These are phyloP conservation scores for Antheraea mylitta DNA, from an alignment of 1,140 invertebrate genomes.

Conservation along the genomic window DNA sequence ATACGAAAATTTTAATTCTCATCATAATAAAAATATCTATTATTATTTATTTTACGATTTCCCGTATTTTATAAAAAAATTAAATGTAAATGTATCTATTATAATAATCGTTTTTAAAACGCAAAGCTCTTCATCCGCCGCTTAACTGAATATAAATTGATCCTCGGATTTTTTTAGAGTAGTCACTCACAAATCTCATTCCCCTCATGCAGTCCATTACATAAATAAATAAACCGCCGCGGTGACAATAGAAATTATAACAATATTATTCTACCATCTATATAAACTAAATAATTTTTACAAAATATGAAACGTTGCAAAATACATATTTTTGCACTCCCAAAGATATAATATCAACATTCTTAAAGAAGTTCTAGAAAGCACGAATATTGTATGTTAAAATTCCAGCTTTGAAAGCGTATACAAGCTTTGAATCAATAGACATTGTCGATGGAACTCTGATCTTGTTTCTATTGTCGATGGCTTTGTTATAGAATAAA, in stretches of 20 bases:
- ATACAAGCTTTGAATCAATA: not conserved
- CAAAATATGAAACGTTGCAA: not conserved
- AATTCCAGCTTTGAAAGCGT: not conserved
- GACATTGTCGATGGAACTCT: too few species aligned
- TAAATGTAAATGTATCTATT: not conserved
- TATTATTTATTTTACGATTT: not conserved
- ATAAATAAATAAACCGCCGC: constrained; percentile 28
- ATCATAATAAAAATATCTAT: too few species aligned
- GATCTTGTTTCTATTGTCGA: too few species aligned
- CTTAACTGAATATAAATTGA: constrained; percentile 11
- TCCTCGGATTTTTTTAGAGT: constrained; percentile 22
- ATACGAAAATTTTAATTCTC: too few species aligned
- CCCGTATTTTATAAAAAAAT: not conserved
- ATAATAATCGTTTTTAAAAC: constrained; percentile 2
- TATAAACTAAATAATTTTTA: not conserved
- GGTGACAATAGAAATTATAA: not conserved
- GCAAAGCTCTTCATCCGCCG: not conserved
- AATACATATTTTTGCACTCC: not conserved
- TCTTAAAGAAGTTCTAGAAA: constrained; percentile 21
- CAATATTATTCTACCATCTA: constrained; percentile 15
- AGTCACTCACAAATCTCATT: constrained; percentile 25
- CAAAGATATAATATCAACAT: not conserved
- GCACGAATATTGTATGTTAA: constrained; percentile 11
- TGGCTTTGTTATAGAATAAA: too few species aligned
- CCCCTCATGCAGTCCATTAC: constrained; percentile 22